Evolutionary conservation across 2,888 invertebrate genomes (phyloP).

Genomic region (Hedya salicella): DNA sequence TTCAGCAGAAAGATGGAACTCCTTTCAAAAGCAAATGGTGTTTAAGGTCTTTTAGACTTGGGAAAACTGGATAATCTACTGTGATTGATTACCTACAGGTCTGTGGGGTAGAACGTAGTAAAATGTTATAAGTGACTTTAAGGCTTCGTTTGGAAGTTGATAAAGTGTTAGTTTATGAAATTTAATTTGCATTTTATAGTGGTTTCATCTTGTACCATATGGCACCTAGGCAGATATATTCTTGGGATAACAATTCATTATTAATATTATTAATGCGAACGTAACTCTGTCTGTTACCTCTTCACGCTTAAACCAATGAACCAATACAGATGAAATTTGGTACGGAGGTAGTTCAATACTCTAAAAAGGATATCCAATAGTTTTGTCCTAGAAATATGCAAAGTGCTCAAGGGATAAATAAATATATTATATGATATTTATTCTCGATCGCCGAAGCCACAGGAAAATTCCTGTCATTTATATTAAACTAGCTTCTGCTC

Average conservation of each 20-base stretch:
- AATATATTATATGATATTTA: no score
- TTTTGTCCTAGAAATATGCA: no score
- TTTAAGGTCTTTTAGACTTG: neutral
- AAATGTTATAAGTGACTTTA: neutral
- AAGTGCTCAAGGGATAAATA: no score
- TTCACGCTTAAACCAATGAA: no score
- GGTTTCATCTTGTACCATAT: neutral
- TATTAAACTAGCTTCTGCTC: no score
- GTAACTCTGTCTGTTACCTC: no score
- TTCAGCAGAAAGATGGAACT: neutral
- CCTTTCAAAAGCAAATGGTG: neutral
- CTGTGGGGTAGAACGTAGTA: constrained; percentile 9
- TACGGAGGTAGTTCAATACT: no score
- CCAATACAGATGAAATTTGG: no score
- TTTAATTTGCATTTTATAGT: constrained; percentile 10
- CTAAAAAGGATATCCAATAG: no score
- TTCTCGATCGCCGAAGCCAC: no score
- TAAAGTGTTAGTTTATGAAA: constrained; percentile 12
- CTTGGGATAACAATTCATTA: neutral
- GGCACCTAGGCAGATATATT: neutral
- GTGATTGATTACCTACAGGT: constrained; percentile 32
- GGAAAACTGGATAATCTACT: constrained; percentile 18
- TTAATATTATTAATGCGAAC: no score
- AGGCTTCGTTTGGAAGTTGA: neutral
- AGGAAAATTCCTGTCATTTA: no score